Percentiles rank a stretch among this genome's conserved stretches.
These are phyloP conservation scores for Galaxea fascicularis DNA, from an alignment of 92 coral and sea anemone genomes.

Conservation along the genomic window DNA sequence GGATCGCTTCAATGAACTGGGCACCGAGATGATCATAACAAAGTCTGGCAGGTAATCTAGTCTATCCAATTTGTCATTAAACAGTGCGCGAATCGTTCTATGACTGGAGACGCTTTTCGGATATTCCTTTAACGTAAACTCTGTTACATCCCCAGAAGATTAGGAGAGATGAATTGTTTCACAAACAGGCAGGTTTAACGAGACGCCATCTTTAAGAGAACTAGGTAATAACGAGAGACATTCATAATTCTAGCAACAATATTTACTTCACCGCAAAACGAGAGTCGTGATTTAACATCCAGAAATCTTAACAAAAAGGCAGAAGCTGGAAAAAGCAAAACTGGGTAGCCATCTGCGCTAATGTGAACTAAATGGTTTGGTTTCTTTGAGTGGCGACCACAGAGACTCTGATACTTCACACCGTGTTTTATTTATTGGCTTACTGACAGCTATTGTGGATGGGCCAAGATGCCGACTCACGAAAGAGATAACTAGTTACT, in stretches of 20 bases:
- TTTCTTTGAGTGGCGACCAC: slow-evolving; percentile 18
- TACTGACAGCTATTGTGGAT: slow-evolving; percentile 40
- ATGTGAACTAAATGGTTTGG: slow-evolving; percentile 14
- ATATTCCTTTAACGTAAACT: background rate
- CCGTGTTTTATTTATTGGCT: slow-evolving; percentile 47
- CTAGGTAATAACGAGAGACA: background rate
- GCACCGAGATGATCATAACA: slow-evolving; percentile 88
- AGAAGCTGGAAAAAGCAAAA: background rate
- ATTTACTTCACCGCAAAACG: background rate
- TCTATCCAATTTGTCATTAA: background rate
- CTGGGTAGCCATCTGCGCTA: background rate
- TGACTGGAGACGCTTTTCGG: background rate
- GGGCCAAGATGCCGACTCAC: slow-evolving; percentile 24
- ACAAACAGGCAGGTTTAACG: background rate
- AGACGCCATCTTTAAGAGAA: background rate
- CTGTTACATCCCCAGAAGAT: background rate
- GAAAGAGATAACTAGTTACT: slow-evolving; percentile 13
- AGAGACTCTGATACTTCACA: slow-evolving; percentile 29
- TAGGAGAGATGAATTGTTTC: background rate
- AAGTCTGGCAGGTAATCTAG: slow-evolving; percentile 80
- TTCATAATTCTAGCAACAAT: background rate
- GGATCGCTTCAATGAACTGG: slow-evolving; percentile 87
- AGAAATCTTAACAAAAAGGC: background rate
- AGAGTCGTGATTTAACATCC: background rate
- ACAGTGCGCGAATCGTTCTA: background rate